A percentile compares a stretch with the other conserved stretches of the same genome.
phyloP scores from a whole-genome alignment of 2,797 vertebrate genomes.

The Petrocephalus schoutedeni region DNA sequence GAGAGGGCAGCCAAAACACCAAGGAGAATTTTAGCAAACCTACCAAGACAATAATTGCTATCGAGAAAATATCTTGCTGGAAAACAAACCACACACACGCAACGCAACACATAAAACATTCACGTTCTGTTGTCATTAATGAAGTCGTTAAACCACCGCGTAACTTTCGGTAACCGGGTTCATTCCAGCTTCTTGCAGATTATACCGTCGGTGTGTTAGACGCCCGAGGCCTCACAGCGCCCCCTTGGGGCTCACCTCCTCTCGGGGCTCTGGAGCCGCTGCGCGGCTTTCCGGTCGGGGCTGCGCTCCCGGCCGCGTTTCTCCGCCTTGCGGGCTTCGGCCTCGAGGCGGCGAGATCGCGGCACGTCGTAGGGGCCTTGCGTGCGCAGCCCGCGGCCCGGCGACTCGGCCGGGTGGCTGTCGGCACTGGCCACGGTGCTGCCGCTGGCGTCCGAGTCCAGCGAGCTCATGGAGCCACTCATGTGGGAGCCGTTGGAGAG shows the following conservation, averaged over 20 bases:
- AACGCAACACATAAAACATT: background rate
- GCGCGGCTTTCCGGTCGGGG: constrained; percentile 58
- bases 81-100: background rate
- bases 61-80: background rate
- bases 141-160: background rate
- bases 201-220: background rate
- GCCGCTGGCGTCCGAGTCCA: constrained; percentile 71
- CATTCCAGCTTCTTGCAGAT: background rate
- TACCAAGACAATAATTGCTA: background rate
- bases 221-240: background rate
- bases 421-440: constrained; percentile 69
- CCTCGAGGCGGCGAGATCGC: constrained; percentile 53
- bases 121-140: background rate
- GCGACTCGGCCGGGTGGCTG: constrained; percentile 54
- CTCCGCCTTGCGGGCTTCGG: constrained; percentile 63
- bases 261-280: constrained; percentile 62
- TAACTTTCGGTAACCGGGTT: background rate
- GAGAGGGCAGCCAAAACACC: background rate
- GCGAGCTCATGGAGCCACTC: constrained; percentile 71
- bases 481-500: constrained; percentile 76
- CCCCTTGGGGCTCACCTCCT: constrained; percentile 56
- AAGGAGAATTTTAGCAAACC: background rate
- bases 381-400: constrained; percentile 28
- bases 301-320: constrained; percentile 64
- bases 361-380: constrained; percentile 49